Base-by-base conservation (phyloP, 1,140 invertebrate genomes). In the Cataglyphis hispanica region DNA sequence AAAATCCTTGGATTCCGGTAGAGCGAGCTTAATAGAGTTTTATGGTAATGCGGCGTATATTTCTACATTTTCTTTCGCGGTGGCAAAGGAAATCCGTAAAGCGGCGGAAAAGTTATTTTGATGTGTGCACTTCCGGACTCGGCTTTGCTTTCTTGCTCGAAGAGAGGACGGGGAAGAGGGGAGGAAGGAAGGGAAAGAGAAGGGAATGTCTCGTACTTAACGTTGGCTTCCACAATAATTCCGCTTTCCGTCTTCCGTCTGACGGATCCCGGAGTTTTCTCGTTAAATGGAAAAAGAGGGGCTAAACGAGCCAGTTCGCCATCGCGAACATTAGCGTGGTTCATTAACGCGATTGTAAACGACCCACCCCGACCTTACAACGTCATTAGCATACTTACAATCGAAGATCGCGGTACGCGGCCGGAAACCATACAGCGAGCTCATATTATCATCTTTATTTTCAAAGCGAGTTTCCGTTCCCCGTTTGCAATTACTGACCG, bases 281-380 rank as follows among this genome's bases (percentile, higher is more conserved):
- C 84, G 34, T 89, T 89, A 86, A 86, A 83, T 81, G 87, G 84
- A 83, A 89, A 89, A 63, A 74, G 81, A 50, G 84, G 70, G 81
- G 50, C 84, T 60, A 78, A 85, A 78, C 60, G 69, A 81, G 80
- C 69, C 56, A 50, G 64, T 72, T 67, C 43, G 22, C 40, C 80
- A 58, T 58, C 83, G 58, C 87, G 61, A 78, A 86, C 87, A 88
- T 89, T 89, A 89, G 86, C 61, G 86, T 64, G 87, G 84, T 89
- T 88, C 87, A 88, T 89, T 89, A 86, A 86, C 87, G 64, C 70
- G 87, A 89, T 89, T 89, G 88, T 88, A 88, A 89, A 86, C 86
- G 87, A 88, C 76, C 63, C 61, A 31, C 27, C 25, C 58, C 84
- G 31, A 75, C 70, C 66, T 50, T 70, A 76, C 88, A 69, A 72